Evolutionary conservation across 1,140 invertebrate genomes (phyloP), one percentile per base, ranked within the genome.

Genomic region (Drosophila kikkawai): DNA sequence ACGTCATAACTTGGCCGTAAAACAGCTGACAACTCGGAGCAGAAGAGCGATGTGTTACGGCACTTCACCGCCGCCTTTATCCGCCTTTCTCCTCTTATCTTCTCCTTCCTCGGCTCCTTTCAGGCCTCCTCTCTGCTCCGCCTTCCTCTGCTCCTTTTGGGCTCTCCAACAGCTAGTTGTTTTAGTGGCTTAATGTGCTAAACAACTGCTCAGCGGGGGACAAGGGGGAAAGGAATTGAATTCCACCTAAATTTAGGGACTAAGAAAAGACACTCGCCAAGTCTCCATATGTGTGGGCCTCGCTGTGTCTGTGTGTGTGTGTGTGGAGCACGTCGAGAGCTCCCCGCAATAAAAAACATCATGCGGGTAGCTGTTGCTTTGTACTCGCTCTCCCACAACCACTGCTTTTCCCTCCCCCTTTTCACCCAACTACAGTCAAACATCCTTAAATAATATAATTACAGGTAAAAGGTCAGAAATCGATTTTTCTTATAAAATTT

Each of bases 1-100:
- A 88, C 84, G 84, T 87, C 84, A 87, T 87, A 87, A 87, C 77
- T 83, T 87, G 69, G 71, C 80, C 84, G 78, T 87, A 88, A 87
- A 87, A 80, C 84, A 87, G 84, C 84, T 88, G 84, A 87, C 84
- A 88, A 80, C 77, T 59, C 17, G 55, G 44, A 37, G 53, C 48
- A 36, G 47, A 71, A 37, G 50, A 56, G 69, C 47, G 68, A 51
- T 58, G 39, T 67, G 60, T 67, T 41, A 29, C 64, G 66, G 47
- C 60, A 65, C 44, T 39, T 59, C 61, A 12, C 37, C 29, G 15
- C 36, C 26, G 39, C 39, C 56, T 26, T 22, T 26, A 12, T n/a
- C 22, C 55, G n/a, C 55, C 34, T 15, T 29, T 41, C 53, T 22
- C 13, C 36, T 15, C 26, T 8, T 42, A 22, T n/a, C 17, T 32